A percentile compares a stretch with the other conserved stretches of the same genome.
Evolutionary conservation across 2,113 vertebrate species (phyloP).

Genomic region (Epinephelus moara): DNA sequence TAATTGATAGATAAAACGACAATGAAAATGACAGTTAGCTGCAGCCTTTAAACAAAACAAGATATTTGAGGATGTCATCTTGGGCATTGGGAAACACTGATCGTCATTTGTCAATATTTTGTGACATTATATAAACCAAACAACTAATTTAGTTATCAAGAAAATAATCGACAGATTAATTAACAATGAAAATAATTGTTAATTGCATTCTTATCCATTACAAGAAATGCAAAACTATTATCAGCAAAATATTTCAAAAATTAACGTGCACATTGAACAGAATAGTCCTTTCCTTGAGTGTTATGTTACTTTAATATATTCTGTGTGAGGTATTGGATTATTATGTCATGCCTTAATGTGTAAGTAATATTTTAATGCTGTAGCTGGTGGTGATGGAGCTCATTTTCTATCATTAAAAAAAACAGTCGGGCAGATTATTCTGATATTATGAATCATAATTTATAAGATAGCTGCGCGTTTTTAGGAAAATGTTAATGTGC

Average conservation of each 20-base stretch:
- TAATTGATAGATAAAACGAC: no score
- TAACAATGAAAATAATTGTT: no score
- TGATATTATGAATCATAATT: background rate
- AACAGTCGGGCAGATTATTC: background rate
- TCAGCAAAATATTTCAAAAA: background rate
- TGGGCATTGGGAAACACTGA: no score
- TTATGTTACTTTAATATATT: background rate
- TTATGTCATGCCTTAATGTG: background rate
- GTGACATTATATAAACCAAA: no score
- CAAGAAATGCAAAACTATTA: background rate
- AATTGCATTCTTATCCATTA: no score
- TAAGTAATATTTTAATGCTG: background rate
- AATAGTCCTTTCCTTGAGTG: background rate
- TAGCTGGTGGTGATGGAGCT: background rate
- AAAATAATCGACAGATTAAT: no score
- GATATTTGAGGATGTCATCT: no score
- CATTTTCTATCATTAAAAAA: no score
- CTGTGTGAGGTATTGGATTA: background rate
- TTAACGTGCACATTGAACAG: background rate
- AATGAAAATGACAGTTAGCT: no score
- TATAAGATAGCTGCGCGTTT: background rate
- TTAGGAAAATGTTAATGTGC: background rate
- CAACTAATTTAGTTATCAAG: no score
- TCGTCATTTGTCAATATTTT: no score
- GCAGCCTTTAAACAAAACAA: no score